A percentile compares a stretch with the other conserved stretches of the same genome.
phyloP scores from a whole-genome alignment of 2,113 vertebrate genomes.

The Probosciger aterrimus region DNA sequence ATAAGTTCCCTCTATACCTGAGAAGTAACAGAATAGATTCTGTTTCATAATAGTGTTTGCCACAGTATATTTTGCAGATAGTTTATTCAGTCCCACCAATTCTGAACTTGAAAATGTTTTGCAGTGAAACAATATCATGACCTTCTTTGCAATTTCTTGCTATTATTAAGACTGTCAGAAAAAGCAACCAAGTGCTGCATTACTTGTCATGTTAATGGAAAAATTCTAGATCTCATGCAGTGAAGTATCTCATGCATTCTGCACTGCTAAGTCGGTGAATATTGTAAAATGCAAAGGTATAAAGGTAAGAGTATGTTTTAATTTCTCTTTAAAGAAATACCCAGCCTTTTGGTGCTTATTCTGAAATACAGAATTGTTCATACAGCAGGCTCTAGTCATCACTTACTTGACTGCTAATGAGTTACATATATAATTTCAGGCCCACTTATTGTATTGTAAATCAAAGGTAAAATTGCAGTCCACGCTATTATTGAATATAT shows the following conservation, averaged over 20 bases:
- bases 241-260: background rate
- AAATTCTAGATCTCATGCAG: background rate
- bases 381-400: background rate
- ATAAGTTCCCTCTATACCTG: background rate
- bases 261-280: background rate
- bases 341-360: background rate
- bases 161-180: background rate
- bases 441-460: background rate
- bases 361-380: background rate
- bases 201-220: background rate
- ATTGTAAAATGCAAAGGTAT: background rate
- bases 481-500: background rate
- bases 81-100: background rate
- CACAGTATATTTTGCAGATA: background rate
- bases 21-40: background rate
- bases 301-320: background rate
- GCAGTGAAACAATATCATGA: background rate
- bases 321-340: background rate
- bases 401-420: background rate
- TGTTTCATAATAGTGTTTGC: background rate
- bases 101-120: background rate
- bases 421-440: background rate
- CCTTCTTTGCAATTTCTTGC: background rate
- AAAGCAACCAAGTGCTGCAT: background rate
- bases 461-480: background rate